Evolutionary conservation across 2,113 vertebrate genomes (phyloP), one percentile per base, ranked within the genome.

Genomic region (Paradoxurus hermaphroditus): DNA sequence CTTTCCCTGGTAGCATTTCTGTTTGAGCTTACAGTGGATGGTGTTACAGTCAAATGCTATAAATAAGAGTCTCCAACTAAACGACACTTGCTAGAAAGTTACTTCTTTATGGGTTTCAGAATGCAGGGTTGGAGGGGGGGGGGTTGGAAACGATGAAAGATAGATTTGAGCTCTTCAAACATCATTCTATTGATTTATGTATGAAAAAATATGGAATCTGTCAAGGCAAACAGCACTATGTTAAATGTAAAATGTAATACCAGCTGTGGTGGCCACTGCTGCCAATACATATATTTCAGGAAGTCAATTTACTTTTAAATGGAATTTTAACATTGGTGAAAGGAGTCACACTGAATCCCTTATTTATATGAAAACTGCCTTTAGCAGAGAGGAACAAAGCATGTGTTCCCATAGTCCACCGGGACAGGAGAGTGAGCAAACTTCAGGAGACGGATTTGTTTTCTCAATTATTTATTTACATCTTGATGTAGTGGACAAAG

Each of bases 231-330:
- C 84, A 49, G 75, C 86, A 70, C 78, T 85, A 31, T 77, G 95
- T 91, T 91, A 92, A 95, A 94, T 95, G 94, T 49, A 91, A 97
- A 95, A 73, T 78, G 68, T 46, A 51, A 95, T 53, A 56, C 92
- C 77, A 65, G 67, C 93, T 77, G 92, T 39, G 51, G 92, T 78
- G 59, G 79, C 70, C 79, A 49, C 83, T 21, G 56, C 83, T 94
- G 93, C 96, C 89, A 85, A 90, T 96, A 92, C 63, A 84, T 63
- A 82, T 92, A 95, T 95, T 97, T 97, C 97, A 88, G 83, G 81
- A 97, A 98, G 95, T 92, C 97, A 97, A 96, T 97, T 98, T 97
- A 97, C 93, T 97, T 96, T 97, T 87, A 97, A 97, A 97, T 95
- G 93, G 96, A 88, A 97, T 97, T 97, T 97, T 97, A 97, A 96